Evolutionary conservation across 2,888 invertebrate genomes (phyloP).

Genomic region (Drosophila hawaiiensis): DNA sequence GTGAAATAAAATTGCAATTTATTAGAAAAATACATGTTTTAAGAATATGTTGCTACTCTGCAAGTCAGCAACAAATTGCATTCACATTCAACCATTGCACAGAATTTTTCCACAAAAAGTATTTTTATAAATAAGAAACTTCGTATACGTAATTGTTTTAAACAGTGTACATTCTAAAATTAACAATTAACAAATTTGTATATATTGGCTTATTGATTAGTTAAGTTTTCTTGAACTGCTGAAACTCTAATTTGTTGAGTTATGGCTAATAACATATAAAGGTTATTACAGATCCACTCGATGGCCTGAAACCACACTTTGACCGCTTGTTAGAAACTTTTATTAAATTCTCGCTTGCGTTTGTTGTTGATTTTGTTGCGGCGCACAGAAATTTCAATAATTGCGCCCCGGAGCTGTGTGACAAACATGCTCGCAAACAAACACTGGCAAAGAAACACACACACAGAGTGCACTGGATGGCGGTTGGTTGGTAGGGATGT

Average conservation of each 20-base stretch:
- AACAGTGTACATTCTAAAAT: neutral
- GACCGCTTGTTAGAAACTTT: conserved; percentile 25
- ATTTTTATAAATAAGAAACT: neutral
- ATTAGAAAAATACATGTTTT: neutral
- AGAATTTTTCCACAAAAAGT: neutral
- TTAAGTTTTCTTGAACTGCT: neutral
- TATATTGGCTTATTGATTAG: neutral
- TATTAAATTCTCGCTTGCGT: conserved; percentile 31
- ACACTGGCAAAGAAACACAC: conserved; percentile 13
- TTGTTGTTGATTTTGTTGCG: conserved; percentile 21
- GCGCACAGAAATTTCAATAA: conserved; percentile 58
- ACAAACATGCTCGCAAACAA: conserved; percentile 23
- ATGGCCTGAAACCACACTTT: conserved; percentile 5
- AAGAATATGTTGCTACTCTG: neutral
- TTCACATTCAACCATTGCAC: neutral
- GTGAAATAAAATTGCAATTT: neutral
- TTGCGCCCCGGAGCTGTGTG: conserved; percentile 56
- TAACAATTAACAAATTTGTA: neutral
- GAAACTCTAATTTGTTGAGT: neutral
- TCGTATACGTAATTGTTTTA: neutral
- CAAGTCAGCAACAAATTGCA: neutral
- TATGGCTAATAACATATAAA: conserved; percentile 3
- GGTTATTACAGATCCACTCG: conserved; percentile 6
- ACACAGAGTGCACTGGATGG: neutral
- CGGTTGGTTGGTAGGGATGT: neutral